These are phyloP conservation scores for Candoia aspera DNA, from an alignment of 2,113 vertebrate species.

Conservation along the genomic window DNA sequence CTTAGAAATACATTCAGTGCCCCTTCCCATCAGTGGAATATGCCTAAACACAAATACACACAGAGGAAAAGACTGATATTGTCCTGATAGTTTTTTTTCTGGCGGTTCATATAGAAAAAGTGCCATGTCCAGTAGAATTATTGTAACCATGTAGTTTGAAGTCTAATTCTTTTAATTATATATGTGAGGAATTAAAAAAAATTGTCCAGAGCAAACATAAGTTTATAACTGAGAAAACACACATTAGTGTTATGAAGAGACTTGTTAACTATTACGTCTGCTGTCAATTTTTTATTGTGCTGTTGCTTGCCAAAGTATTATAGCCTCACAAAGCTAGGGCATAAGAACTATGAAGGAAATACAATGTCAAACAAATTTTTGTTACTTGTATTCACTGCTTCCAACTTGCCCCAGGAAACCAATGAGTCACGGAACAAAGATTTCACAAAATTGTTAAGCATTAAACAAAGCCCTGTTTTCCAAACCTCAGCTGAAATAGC, in stretches of 20 bases:
- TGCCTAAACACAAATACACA: background rate
- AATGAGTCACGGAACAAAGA: constrained; percentile 29
- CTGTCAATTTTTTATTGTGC: constrained; percentile 14
- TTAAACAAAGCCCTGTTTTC: background rate
- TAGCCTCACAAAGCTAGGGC: constrained; percentile 19
- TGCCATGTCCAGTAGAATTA: background rate
- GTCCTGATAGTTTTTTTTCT: background rate
- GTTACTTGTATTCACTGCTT: constrained; percentile 33
- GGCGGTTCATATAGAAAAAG: background rate
- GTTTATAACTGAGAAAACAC: background rate
- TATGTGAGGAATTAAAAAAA: background rate
- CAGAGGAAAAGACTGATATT: background rate
- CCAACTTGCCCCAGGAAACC: constrained; percentile 26
- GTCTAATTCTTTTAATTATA: background rate
- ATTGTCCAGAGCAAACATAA: background rate
- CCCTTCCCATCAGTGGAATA: no score
- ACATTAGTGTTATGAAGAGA: background rate
- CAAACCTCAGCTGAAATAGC: background rate
- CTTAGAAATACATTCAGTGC: background rate
- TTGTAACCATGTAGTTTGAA: background rate
- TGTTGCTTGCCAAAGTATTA: constrained; percentile 11
- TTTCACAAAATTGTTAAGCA: constrained; percentile 32
- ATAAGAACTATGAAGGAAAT: constrained; percentile 17
- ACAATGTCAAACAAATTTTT: constrained; percentile 20
- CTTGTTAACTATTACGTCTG: constrained; percentile 20